phyloP scores from a whole-genome alignment of 1,140 invertebrate species.

The Tribolium madens region DNA sequence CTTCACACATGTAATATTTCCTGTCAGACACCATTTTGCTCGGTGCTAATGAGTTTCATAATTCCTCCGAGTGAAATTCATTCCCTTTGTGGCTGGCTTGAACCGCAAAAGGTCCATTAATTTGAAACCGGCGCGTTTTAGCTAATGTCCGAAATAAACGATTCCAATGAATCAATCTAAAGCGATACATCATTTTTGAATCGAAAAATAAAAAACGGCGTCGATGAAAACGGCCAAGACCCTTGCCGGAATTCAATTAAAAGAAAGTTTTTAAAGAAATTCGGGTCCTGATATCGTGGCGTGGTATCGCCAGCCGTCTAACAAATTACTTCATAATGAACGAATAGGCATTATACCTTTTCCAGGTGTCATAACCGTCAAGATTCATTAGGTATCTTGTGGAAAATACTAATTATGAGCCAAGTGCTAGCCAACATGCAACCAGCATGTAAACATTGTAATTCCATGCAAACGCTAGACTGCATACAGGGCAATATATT shows the following conservation, averaged over 20 bases:
- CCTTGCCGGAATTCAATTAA: slow-evolving; percentile 34
- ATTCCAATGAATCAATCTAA: slow-evolving; percentile 51
- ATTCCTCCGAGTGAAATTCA: slow-evolving; percentile 20
- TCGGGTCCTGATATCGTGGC: background rate
- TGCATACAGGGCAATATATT: slow-evolving; percentile 10
- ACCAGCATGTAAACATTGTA: slow-evolving; percentile 22
- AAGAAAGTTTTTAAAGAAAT: background rate
- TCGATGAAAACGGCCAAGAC: slow-evolving; percentile 34
- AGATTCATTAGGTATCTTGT: slow-evolving; percentile 45
- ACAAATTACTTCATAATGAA: slow-evolving; percentile 42
- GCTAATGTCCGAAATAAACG: slow-evolving; percentile 53
- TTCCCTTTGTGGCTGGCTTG: slow-evolving; percentile 22
- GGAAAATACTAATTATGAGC: slow-evolving; percentile 44
- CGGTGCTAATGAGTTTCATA: slow-evolving; percentile 31
- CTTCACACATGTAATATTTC: slow-evolving; percentile 31
- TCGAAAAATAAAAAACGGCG: slow-evolving; percentile 46
- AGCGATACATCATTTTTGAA: slow-evolving; percentile 47
- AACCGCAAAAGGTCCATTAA: slow-evolving; percentile 42
- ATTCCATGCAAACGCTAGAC: background rate
- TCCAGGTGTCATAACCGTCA: slow-evolving; percentile 42
- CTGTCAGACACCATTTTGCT: slow-evolving; percentile 9
- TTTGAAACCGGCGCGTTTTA: slow-evolving; percentile 49
- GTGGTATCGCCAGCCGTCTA: background rate
- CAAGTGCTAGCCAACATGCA: slow-evolving; percentile 22
- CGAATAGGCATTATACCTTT: slow-evolving; percentile 32